Evolutionary conservation across 2,113 vertebrate species (phyloP), one percentile per base, ranked within the genome.

Genomic region (Irena cyanogastra): DNA sequence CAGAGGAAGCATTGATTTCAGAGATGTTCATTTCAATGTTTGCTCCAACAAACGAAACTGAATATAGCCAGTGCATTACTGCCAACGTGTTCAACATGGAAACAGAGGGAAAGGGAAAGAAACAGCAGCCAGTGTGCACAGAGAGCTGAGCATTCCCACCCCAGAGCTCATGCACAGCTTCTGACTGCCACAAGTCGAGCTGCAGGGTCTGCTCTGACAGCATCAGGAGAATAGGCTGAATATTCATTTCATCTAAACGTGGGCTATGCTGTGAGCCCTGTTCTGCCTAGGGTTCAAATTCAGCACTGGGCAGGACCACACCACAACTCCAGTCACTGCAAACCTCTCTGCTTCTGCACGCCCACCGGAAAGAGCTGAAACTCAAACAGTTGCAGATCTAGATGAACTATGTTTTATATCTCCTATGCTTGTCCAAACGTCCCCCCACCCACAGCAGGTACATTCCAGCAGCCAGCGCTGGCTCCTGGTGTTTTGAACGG

Each of bases 121-220:
- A 78, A 22, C 33, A 23, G 4, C 2, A 59, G 49, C 11, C 57
- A 39, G 3, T 18, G 24, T 33, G 53, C 4, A 3, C 63, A 69
- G 50, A 49, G 41, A 91, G 23, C 23, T 28, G 37, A n/a, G 53
- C 18, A 30, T 9, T 54, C 59, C 19, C 27, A 35, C 15, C 44
- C 19, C 12, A 31, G 13, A 10, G 17, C 16, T 41, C 18, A 3
- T 2, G 7, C 37, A 33, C 35, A 42, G 4, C 0, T 49, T 18
- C 44, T 10, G 13, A 23, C 41, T 64, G 22, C 0, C 82, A 15
- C 21, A 28, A 23, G 9, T 1, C 0, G 0, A 59, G 63, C 37
- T 49, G 45, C 57, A 66, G 60, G 35, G 33, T 22, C 72, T 83
- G 69, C 30, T 61, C 50, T 37, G 31, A n/a, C 11, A 66, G 35